These are phyloP conservation scores for Phalloptychus januarius DNA, from an alignment of 2,797 vertebrate genomes.

Conservation along the genomic window DNA sequence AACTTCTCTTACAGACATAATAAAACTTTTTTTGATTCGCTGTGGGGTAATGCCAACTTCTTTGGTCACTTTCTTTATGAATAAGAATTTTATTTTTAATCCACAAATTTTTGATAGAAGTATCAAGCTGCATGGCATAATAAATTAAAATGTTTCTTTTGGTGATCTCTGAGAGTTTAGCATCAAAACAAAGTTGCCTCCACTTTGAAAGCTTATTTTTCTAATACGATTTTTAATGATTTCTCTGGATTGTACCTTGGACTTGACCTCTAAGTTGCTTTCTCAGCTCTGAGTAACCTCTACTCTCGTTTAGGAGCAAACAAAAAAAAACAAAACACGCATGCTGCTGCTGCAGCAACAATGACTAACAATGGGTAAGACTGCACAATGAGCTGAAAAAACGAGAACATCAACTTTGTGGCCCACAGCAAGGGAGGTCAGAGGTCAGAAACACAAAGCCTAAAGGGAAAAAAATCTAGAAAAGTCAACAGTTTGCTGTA, in stretches of 20 bases:
- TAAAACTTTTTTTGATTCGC: not conserved
- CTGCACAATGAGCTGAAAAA: slow-evolving; percentile 49
- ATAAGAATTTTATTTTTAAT: slow-evolving; percentile 8
- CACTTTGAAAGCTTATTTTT: not conserved
- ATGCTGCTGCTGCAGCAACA: slow-evolving; percentile 38
- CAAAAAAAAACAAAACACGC: not conserved
- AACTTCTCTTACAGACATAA: slow-evolving; percentile 1
- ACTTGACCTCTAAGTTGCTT: slow-evolving; percentile 35
- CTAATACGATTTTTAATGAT: not conserved
- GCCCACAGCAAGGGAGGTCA: slow-evolving; percentile 32
- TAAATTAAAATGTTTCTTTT: not conserved
- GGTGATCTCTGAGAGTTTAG: not conserved
- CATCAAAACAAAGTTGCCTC: not conserved
- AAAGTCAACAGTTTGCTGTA: slow-evolving; percentile 13
- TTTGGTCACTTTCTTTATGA: not conserved
- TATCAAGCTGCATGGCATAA: not conserved
- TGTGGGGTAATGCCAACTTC: slow-evolving; percentile 11
- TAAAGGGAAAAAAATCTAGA: not conserved
- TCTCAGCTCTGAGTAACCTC: slow-evolving; percentile 18
- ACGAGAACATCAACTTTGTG: slow-evolving; percentile 20
- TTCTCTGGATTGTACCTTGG: slow-evolving; percentile 24
- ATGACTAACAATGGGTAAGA: slow-evolving; percentile 38
- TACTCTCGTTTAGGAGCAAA: slow-evolving; percentile 17
- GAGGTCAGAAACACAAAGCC: slow-evolving; percentile 38
- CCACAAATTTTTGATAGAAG: not conserved